Evolutionary conservation across 1,140 invertebrate genomes (phyloP), one percentile per base, ranked within the genome.

Genomic region (Scaptomyza pallida): DNA sequence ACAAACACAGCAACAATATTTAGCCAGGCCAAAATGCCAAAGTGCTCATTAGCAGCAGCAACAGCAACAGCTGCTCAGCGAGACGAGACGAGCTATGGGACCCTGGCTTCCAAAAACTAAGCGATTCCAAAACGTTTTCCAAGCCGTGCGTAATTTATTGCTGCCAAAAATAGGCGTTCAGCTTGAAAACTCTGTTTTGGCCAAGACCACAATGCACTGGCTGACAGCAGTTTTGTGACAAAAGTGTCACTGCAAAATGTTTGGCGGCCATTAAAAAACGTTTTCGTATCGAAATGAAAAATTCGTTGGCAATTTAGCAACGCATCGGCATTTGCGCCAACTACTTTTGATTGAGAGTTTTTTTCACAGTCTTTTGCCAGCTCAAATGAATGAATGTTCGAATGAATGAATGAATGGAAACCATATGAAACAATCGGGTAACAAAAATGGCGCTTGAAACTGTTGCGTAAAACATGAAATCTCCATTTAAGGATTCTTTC

Each of bases 331-430:
- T 85, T 59, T 60, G 54, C 45, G 82, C n/a, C n/a, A n/a, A n/a
- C n/a, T n/a, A 77, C 50, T 71, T 74, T 85, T 85, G 81, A 85
- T 85, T 81, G 81, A 85, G 81, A 85, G 81, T 74, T 85, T 85
- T 85, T 85, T 82, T 86, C 77, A 67, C 77, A 80, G 68, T 79
- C 74, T 81, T 63, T 26, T n/a, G n/a, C n/a, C n/a, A n/a, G 23
- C 23, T 26, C 52, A 12, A 72, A 33, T 70, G 67, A 70, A 70
- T 70, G 67, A 19, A 19, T 17, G 23, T 21, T 16, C 69, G 56
- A 68, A 68, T 75, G 55, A 51, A 30, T 26, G 47, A 40, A 64
- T 50, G 47, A 40, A 64, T 50, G 59, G 51, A 61, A 47, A 8
- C 16, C 16, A 44, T 16, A 44, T 17, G 17, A 44, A 44, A 5